phyloP scores from a whole-genome alignment of 2,888 invertebrate species.

The Mythimna loreyi region DNA sequence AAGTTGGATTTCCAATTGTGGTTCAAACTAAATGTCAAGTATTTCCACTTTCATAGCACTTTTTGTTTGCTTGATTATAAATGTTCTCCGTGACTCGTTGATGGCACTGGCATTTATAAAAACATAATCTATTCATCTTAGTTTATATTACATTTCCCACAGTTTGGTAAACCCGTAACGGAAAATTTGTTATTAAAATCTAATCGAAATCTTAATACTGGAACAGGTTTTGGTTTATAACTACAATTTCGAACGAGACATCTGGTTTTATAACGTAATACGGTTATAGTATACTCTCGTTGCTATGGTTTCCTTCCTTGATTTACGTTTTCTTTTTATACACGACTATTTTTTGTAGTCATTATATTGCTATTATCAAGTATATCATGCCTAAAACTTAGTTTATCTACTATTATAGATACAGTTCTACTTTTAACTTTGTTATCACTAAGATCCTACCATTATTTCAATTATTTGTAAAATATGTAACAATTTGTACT shows the following conservation, averaged over 20 bases:
- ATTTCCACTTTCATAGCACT: slow-evolving; percentile 1
- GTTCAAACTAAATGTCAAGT: too few relatives aligned
- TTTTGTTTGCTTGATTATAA: slow-evolving; percentile 2
- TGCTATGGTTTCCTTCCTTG: slow-evolving; percentile 15
- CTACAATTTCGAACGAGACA: slow-evolving; percentile 17
- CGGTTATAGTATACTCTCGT: slow-evolving; percentile 25
- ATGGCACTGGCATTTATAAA: slow-evolving; percentile 14
- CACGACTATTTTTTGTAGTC: not conserved
- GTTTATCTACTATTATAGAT: too few relatives aligned
- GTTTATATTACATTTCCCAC: slow-evolving; percentile 20
- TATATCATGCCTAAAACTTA: not conserved
- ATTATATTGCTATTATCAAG: not conserved
- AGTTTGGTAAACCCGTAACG: slow-evolving; percentile 29
- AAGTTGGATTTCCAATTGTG: not conserved
- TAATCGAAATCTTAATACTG: slow-evolving; percentile 33
- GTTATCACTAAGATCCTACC: not conserved
- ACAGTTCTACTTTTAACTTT: not conserved
- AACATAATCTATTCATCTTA: slow-evolving; percentile 19
- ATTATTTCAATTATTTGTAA: not conserved
- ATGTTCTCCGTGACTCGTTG: not conserved
- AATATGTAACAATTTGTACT: slow-evolving; percentile 24
- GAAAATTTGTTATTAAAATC: slow-evolving; percentile 41
- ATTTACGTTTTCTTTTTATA: not conserved
- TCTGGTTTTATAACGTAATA: slow-evolving; percentile 32
- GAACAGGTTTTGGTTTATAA: slow-evolving; percentile 47